Evolutionary conservation across 2,113 vertebrate genomes (phyloP), one percentile per base, ranked within the genome.

Genomic region (Labeo catla): DNA sequence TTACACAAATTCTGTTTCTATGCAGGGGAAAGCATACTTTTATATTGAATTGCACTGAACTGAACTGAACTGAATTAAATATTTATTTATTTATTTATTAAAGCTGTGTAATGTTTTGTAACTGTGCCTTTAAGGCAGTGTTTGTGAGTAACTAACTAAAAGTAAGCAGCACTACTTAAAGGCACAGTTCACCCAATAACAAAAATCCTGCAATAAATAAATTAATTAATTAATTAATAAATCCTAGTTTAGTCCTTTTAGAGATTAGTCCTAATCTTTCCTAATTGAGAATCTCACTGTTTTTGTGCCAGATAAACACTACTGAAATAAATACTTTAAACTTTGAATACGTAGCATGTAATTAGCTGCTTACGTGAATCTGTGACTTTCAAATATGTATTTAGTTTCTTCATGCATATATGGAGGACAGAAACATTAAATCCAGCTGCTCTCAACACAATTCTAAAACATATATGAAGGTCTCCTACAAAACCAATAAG

Each of bases 401-500:
- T 72, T 43, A 21, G 16, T 9, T 72, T 45, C 54, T 79, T 79
- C 19, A 45, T 49, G 39, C 39, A 39, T 13, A 39, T 36, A 78
- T 50, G 28, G 28, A 28, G 28, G 28, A 28, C 28, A 28, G 28
- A 28, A 28, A 28, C 28, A 2, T 28, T 28, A 28, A 28, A 28
- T 59, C 16, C n/a, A 66, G 79, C 43, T 9, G 6, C 52, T 23
- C 36, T 61, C 78, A 49, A 39, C 59, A 45, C 59, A 66, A 28
- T 21, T 65, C 59, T 28, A 52, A 28, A 28, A 23, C 45, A 50
- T 28, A 70, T 39, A 21, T 34, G 7, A 65, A 66, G 74, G 47
- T 45, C 59, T 49, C 7, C 78, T 28, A 16, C 1, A 23, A 72
- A 83, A 83, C 16, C 81, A 83, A 52, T 72, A 83, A 54, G 16